Evolutionary conservation across 2,113 vertebrate species (phyloP).

Genomic region (Heptranchias perlo): DNA sequence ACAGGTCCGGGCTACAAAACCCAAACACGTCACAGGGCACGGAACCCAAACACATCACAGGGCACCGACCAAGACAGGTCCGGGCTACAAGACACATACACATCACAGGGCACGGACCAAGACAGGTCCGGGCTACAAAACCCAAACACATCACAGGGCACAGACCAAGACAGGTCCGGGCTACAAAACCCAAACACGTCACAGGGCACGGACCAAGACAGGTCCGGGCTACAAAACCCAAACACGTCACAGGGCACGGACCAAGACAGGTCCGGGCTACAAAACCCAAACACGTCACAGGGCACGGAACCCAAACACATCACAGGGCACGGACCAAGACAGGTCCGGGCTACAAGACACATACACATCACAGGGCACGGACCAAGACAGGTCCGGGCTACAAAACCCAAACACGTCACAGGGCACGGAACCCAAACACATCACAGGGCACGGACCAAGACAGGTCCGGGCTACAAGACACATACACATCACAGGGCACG

Average conservation of each 20-base stretch:
- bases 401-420: not conserved
- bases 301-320: too few species aligned
- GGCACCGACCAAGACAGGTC: not conserved
- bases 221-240: not conserved
- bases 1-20: not conserved
- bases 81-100: not conserved
- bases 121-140: not conserved
- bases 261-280: not conserved
- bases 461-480: not conserved
- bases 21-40: too few species aligned
- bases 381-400: not conserved
- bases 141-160: not conserved
- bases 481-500: not conserved
- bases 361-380: not conserved
- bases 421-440: too few species aligned
- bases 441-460: not conserved
- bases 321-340: not conserved
- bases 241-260: not conserved
- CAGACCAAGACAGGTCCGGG: not conserved
- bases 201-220: not conserved
- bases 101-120: not conserved
- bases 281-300: not conserved
- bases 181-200: not conserved
- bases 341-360: not conserved
- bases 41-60: not conserved